Evolutionary conservation across 2,797 vertebrate species (phyloP).

Genomic region (Lagorchestes hirsutus): DNA sequence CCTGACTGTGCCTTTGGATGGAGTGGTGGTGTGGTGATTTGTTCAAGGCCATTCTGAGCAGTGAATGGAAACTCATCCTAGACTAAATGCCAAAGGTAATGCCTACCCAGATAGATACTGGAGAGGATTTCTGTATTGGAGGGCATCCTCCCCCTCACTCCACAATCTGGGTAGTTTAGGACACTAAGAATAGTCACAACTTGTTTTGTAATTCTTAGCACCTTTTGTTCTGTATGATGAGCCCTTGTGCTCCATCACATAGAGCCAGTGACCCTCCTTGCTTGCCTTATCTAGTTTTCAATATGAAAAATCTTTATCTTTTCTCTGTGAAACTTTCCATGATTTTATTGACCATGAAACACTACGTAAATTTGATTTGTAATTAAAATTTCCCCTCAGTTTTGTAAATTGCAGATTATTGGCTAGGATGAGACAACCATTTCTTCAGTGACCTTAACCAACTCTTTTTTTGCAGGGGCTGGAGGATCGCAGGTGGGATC

Average conservation of each 20-base stretch:
- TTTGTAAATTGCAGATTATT: neutral
- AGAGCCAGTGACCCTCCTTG: neutral
- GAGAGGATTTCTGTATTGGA: neutral
- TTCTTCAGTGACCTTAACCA: neutral
- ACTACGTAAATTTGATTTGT: neutral
- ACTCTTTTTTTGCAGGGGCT: constrained; percentile 84
- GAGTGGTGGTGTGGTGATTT: too few species aligned
- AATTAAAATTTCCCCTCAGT: neutral
- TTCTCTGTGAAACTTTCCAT: neutral
- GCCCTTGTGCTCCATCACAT: too few species aligned
- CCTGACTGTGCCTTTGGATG: too few species aligned
- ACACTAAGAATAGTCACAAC: constrained; percentile 23
- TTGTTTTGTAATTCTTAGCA: neutral
- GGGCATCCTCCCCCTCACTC: neutral
- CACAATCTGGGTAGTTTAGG: neutral
- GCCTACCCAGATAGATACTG: neutral
- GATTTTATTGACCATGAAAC: neutral
- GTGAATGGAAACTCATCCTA: too few species aligned
- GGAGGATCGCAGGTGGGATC: constrained; percentile 91
- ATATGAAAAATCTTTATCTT: neutral
- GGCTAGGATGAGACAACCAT: neutral
- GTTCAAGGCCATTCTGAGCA: too few species aligned
- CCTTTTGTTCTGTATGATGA: neutral
- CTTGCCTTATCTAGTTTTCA: neutral
- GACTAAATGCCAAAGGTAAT: too few species aligned